Conservation (phyloP, 2,888 invertebrate genomes). For the Cistogaster globosa region DNA sequence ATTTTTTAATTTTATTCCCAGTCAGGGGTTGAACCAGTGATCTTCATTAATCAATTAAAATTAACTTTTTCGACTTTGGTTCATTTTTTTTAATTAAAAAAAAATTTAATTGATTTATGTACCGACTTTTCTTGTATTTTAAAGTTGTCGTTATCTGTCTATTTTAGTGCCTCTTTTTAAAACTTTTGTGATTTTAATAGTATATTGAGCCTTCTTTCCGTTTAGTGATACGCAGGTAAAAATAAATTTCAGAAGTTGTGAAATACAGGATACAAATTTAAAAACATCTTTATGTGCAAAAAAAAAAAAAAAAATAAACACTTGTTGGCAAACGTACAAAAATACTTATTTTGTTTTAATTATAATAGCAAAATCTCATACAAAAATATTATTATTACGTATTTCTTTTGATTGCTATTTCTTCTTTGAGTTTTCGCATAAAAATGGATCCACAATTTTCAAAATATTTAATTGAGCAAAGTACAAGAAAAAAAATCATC, state of each 20-base stretch:
- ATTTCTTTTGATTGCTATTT: conserved; percentile 36
- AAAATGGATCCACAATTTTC: conserved; percentile 30
- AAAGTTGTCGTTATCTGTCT: too few species aligned
- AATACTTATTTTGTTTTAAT: conserved; percentile 15
- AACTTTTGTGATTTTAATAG: too few species aligned
- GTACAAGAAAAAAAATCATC: conserved; percentile 22
- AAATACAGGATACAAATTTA: conserved; percentile 33
- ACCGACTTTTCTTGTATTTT: too few species aligned
- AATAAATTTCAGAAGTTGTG: background rate
- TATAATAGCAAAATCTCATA: conserved; percentile 52
- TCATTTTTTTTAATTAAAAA: too few species aligned
- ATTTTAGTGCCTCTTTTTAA: too few species aligned
- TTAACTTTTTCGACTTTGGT: too few species aligned
- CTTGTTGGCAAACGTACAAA: conserved; percentile 59
- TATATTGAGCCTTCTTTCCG: too few species aligned
- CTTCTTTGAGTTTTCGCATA: background rate
- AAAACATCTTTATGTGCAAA: conserved; percentile 34
- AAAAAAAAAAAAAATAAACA: conserved; percentile 45
- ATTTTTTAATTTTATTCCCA: too few species aligned
- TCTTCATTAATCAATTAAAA: too few species aligned
- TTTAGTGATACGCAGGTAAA: too few species aligned
- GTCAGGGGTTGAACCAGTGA: too few species aligned
- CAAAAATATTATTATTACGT: conserved; percentile 63
- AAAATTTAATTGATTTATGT: too few species aligned
- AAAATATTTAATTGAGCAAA: conserved; percentile 41